A percentile compares a stretch with the other conserved stretches of the same genome.
Evolutionary conservation across 2,113 vertebrate species (phyloP).

Genomic region (Myotis yumanensis): DNA sequence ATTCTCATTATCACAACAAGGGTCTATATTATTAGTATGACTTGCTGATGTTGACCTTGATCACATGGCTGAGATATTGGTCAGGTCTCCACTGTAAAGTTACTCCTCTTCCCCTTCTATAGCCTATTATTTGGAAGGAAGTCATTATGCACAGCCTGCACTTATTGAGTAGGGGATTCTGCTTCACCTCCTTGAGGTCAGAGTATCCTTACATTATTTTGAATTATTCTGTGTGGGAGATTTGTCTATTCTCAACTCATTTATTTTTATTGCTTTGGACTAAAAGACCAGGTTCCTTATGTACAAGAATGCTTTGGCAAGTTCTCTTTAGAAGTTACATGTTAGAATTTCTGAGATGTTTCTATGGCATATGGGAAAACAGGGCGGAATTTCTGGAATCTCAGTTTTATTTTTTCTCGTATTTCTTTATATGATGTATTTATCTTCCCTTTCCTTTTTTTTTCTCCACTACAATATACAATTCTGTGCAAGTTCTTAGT

Average conservation of each 20-base stretch:
- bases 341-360: constrained; percentile 14
- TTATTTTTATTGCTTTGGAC: constrained; percentile 12
- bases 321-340: neutral
- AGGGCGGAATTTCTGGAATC: neutral
- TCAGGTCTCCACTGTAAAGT: neutral
- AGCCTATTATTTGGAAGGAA: neutral
- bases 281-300: neutral
- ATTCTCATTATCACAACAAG: neutral
- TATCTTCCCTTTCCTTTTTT: neutral
- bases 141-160: neutral
- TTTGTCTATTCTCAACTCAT: neutral
- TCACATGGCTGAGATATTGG: neutral
- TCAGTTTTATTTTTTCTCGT: neutral
- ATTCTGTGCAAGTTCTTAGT: neutral
- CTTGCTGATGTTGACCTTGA: neutral
- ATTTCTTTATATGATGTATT: neutral
- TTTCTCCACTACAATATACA: neutral
- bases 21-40: neutral
- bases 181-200: neutral
- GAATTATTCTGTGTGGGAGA: constrained; percentile 9
- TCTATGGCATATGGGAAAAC: neutral
- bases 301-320: neutral
- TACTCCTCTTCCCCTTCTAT: neutral
- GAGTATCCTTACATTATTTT: neutral
- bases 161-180: neutral